Evolutionary conservation across 2,888 invertebrate genomes (phyloP).

Genomic region (Orchestes rusci): DNA sequence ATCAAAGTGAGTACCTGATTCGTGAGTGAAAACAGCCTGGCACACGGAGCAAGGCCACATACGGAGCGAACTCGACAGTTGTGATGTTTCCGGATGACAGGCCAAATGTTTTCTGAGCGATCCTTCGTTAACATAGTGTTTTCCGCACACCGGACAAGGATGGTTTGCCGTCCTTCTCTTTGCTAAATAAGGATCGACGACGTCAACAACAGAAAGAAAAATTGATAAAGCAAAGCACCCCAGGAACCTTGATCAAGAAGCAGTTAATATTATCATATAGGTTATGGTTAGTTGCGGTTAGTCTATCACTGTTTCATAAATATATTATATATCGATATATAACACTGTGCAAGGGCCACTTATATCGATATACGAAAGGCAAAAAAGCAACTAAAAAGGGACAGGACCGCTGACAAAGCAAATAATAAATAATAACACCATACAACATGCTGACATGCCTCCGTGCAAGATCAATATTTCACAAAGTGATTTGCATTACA

Average conservation of each 20-base stretch:
- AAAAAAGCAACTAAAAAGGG: conserved; percentile 22
- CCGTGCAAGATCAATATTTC: conserved; percentile 3
- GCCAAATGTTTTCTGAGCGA: conserved; percentile 88
- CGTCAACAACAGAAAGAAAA: conserved; percentile 58
- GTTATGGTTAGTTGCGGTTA: too few relatives aligned
- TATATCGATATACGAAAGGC: conserved; percentile 21
- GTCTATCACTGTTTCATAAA: too few relatives aligned
- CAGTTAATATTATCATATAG: conserved; percentile 12
- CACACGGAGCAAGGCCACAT: conserved; percentile 97
- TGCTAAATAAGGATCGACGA: conserved; percentile 77
- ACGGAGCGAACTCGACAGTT: conserved; percentile 76
- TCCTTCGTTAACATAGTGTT: conserved; percentile 93
- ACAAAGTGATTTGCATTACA: not conserved
- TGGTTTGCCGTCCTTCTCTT: conserved; percentile 92
- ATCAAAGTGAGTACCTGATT: conserved; percentile 84
- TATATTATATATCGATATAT: conserved; percentile 22
- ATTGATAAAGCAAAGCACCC: conserved; percentile 46
- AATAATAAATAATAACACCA: conserved; percentile 17
- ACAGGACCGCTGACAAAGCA: conserved; percentile 23
- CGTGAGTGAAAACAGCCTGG: conserved; percentile 91
- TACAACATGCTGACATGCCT: conserved; percentile 13
- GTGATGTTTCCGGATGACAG: conserved; percentile 86
- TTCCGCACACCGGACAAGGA: conserved; percentile 91
- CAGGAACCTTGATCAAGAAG: conserved; percentile 35
- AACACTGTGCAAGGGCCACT: conserved; percentile 21